phyloP scores from a whole-genome alignment of 2,888 invertebrate genomes.

The Hirtodrosophila cameraria region DNA sequence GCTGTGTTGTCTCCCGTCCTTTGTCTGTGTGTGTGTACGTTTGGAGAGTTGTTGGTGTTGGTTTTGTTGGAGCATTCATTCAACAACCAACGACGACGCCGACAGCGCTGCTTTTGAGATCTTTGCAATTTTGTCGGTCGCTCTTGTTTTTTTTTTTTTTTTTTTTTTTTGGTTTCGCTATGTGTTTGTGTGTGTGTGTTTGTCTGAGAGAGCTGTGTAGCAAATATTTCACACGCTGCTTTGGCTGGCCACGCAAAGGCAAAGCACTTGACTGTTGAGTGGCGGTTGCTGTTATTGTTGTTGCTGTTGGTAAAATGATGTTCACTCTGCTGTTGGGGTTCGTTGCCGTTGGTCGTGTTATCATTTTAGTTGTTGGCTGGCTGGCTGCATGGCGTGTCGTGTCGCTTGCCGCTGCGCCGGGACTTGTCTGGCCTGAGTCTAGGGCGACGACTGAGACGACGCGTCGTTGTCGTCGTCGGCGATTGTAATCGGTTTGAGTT shows the following conservation, averaged over 20 bases:
- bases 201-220: slow-evolving; percentile 42
- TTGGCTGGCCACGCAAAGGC: slow-evolving; percentile 71
- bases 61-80: slow-evolving; percentile 77
- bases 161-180: slow-evolving; percentile 35
- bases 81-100: slow-evolving; percentile 57
- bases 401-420: slow-evolving; percentile 42
- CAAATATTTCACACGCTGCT: slow-evolving; percentile 78
- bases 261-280: slow-evolving; percentile 77
- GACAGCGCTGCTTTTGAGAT: slow-evolving; percentile 51
- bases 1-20: slow-evolving; percentile 4
- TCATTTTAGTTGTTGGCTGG: slow-evolving; percentile 72
- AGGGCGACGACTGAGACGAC: slow-evolving; percentile 39
- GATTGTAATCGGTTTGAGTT: slow-evolving; percentile 78
- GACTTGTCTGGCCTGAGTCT: slow-evolving; percentile 61
- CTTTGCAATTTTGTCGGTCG: slow-evolving; percentile 74
- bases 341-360: slow-evolving; percentile 72
- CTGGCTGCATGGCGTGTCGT: slow-evolving; percentile 62
- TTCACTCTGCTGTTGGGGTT: slow-evolving; percentile 62
- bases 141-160: slow-evolving; percentile 48
- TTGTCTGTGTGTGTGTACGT: slow-evolving; percentile 10
- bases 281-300: slow-evolving; percentile 52
- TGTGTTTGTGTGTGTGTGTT: slow-evolving; percentile 15
- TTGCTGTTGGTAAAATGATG: slow-evolving; percentile 48
- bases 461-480: slow-evolving; percentile 21
- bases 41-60: slow-evolving; percentile 44